Evolutionary conservation across 1,140 invertebrate species (phyloP).

Genomic region (Drosophila kikkawai): DNA sequence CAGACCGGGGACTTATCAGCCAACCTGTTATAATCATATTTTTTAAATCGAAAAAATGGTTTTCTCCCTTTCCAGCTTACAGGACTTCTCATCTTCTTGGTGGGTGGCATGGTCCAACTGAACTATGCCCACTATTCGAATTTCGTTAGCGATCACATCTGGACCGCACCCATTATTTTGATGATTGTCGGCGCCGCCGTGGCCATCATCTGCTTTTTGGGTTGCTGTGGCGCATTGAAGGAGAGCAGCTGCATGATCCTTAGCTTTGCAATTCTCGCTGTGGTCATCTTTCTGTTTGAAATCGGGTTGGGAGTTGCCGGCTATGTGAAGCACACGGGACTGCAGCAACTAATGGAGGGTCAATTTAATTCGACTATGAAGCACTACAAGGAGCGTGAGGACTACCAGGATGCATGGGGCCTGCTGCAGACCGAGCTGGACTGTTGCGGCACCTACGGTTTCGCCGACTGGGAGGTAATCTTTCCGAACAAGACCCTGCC

Average conservation of each 20-base stretch:
- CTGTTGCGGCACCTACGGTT: slow-evolving; percentile 91
- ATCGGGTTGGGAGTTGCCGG: slow-evolving; percentile 93
- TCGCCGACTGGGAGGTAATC: slow-evolving; percentile 88
- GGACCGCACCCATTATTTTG: slow-evolving; percentile 91
- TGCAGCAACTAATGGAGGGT: slow-evolving; percentile 88
- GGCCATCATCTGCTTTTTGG: slow-evolving; percentile 94
- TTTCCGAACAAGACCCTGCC: slow-evolving; percentile 87
- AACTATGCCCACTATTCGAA: slow-evolving; percentile 89
- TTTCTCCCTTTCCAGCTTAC: slow-evolving; percentile 88
- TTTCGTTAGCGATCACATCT: slow-evolving; percentile 89
- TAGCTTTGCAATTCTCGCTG: slow-evolving; percentile 93
- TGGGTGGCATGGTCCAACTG: slow-evolving; percentile 89
- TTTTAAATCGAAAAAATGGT: not conserved
- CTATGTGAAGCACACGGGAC: slow-evolving; percentile 91
- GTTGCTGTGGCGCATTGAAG: slow-evolving; percentile 94
- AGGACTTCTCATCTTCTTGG: slow-evolving; percentile 90
- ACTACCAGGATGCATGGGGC: slow-evolving; percentile 90
- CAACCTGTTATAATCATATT: too few species aligned
- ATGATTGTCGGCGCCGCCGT: slow-evolving; percentile 94
- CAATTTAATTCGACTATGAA: slow-evolving; percentile 89
- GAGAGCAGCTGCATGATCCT: slow-evolving; percentile 95
- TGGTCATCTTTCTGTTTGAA: slow-evolving; percentile 94
- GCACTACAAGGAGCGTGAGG: slow-evolving; percentile 87
- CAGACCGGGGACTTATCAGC: too few species aligned
- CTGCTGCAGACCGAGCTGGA: slow-evolving; percentile 92